phyloP scores from a whole-genome alignment of 2,797 vertebrate genomes.

The Spea hammondii region DNA sequence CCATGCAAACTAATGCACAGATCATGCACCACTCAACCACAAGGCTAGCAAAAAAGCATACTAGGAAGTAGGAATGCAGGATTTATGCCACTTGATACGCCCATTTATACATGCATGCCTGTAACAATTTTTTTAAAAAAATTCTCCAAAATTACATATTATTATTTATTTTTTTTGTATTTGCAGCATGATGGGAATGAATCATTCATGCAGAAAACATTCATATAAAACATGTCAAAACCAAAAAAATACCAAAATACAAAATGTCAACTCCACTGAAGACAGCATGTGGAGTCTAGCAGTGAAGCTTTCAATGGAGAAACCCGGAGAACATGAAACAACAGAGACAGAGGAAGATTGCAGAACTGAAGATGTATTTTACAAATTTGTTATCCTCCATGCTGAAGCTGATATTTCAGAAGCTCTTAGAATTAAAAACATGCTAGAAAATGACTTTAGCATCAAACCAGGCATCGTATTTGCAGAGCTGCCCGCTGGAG shows the following conservation, averaged over 20 bases:
- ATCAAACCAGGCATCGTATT: slow-evolving; percentile 62
- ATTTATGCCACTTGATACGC: too few relatives aligned
- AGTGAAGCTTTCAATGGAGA: background rate
- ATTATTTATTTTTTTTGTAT: background rate
- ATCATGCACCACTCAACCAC: too few relatives aligned
- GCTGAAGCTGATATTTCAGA: slow-evolving; percentile 52
- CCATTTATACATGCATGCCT: too few relatives aligned
- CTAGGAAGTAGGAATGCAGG: too few relatives aligned
- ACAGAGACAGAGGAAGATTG: background rate
- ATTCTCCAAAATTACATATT: too few relatives aligned
- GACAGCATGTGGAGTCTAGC: background rate
- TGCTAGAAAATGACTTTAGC: slow-evolving; percentile 58
- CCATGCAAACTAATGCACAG: too few relatives aligned
- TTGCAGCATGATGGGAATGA: background rate
- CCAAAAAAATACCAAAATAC: background rate
- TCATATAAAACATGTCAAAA: background rate
- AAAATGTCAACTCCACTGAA: background rate
- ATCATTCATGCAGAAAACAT: background rate
- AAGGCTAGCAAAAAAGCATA: too few relatives aligned
- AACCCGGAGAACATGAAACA: background rate
- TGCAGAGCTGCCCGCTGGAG: slow-evolving; percentile 57
- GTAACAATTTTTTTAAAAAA: too few relatives aligned
- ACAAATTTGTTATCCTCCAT: slow-evolving; percentile 58
- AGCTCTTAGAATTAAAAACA: slow-evolving; percentile 55
- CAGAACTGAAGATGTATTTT: slow-evolving; percentile 45